These are phyloP conservation scores for Lepus townsendii DNA, from an alignment of 2,797 vertebrate genomes.

Conservation along the genomic window DNA sequence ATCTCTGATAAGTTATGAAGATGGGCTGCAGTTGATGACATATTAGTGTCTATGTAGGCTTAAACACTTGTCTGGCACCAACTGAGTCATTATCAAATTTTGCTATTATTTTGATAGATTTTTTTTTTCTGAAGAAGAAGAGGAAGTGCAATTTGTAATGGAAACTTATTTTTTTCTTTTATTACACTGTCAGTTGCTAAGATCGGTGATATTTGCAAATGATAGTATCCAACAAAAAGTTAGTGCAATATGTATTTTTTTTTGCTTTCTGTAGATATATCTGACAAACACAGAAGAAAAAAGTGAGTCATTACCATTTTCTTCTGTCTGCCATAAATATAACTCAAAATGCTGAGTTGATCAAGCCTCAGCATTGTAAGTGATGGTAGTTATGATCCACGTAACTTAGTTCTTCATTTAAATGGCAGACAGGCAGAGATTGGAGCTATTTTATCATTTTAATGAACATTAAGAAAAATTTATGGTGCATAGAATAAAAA, in stretches of 20 bases:
- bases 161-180: constrained; percentile 77
- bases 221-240: constrained; percentile 71
- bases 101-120: constrained; percentile 73
- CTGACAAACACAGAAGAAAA: constrained; percentile 70
- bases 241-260: constrained; percentile 8
- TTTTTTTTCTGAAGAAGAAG: constrained; percentile 66
- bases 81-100: constrained; percentile 49
- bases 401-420: constrained; percentile 70
- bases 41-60: constrained; percentile 51
- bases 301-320: constrained; percentile 76
- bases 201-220: constrained; percentile 78
- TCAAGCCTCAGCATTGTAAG: constrained; percentile 70
- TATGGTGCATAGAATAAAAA: constrained; percentile 57
- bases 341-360: constrained; percentile 77
- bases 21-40: neutral
- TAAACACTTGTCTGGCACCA: constrained; percentile 44
- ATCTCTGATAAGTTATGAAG: constrained; percentile 48
- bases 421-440: constrained; percentile 55
- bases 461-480: constrained; percentile 66
- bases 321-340: constrained; percentile 75
- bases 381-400: constrained; percentile 71
- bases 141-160: constrained; percentile 63
- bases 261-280: constrained; percentile 76
- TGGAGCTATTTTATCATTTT: constrained; percentile 63
- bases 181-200: constrained; percentile 74